Percentiles rank a stretch among this genome's conserved stretches.
phyloP scores from a whole-genome alignment of 2,113 vertebrate genomes.

The Spilogale gracilis region DNA sequence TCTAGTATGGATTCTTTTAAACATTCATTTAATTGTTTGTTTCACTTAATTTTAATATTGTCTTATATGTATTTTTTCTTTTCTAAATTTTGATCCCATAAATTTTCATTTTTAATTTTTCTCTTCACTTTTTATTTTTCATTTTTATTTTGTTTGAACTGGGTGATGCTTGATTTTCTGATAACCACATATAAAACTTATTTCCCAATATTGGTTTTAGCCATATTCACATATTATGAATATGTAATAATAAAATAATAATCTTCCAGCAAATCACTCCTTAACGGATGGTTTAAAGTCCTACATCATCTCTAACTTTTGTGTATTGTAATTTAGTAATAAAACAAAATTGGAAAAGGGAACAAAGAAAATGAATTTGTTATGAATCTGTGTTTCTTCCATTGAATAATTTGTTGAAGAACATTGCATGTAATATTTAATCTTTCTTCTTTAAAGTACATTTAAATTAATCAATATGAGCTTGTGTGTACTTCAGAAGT shows the following conservation, averaged over 20 bases:
- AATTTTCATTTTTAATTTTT: neutral
- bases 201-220: constrained; percentile 10
- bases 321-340: constrained; percentile 42
- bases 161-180: constrained; percentile 51
- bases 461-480: neutral
- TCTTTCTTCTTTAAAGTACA: constrained; percentile 13
- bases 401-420: constrained; percentile 52
- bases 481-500: neutral
- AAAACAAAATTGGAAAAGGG: constrained; percentile 49
- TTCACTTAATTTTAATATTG: constrained; percentile 9
- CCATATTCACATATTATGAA: constrained; percentile 34
- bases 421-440: constrained; percentile 2
- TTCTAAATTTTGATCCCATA: neutral
- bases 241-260: constrained; percentile 3
- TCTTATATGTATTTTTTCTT: neutral
- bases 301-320: constrained; percentile 43
- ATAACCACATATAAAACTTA: constrained; percentile 34
- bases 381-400: constrained; percentile 31
- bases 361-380: constrained; percentile 38
- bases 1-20: constrained; percentile 44
- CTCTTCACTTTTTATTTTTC: neutral
- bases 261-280: constrained; percentile 33
- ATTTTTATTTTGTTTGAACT: constrained; percentile 41
- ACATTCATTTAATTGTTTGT: constrained; percentile 31
- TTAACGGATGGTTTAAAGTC: constrained; percentile 61